Evolutionary conservation across 2,888 invertebrate genomes (phyloP).

Genomic region (Xestia rhomboidea): DNA sequence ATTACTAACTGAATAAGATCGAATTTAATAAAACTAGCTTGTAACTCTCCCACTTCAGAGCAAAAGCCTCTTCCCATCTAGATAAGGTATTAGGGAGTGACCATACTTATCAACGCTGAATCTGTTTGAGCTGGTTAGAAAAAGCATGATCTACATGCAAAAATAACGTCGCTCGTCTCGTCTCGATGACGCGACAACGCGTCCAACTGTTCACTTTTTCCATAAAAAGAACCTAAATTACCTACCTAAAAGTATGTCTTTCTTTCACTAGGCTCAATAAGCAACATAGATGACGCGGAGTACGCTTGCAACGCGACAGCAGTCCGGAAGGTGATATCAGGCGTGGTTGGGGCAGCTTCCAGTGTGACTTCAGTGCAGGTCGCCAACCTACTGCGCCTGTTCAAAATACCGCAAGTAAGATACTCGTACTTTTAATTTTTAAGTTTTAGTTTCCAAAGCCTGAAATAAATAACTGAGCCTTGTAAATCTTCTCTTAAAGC

Average conservation of each 20-base stretch:
- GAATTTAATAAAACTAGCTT: not conserved
- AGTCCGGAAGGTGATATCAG: conserved; percentile 93
- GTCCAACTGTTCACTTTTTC: not conserved
- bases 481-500: too few relatives aligned
- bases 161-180: not conserved
- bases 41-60: not conserved
- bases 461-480: not conserved
- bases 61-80: not conserved
- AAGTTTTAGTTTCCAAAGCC: not conserved
- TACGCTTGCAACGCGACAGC: conserved; percentile 96
- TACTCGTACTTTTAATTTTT: not conserved
- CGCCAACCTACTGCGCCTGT: conserved; percentile 94
- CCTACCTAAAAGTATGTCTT: not conserved
- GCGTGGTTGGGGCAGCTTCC: conserved; percentile 90
- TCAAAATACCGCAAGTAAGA: conserved; percentile 95
- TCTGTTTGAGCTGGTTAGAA: not conserved
- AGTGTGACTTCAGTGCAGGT: conserved; percentile 99
- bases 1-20: not conserved
- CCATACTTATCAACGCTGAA: not conserved
- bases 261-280: conserved; percentile 95
- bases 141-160: not conserved
- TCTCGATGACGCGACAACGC: not conserved
- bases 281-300: conserved; percentile 97
- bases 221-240: not conserved
- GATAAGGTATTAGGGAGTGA: not conserved